phyloP scores from a whole-genome alignment of 2,113 vertebrate species.

The Eonycteris spelaea region DNA sequence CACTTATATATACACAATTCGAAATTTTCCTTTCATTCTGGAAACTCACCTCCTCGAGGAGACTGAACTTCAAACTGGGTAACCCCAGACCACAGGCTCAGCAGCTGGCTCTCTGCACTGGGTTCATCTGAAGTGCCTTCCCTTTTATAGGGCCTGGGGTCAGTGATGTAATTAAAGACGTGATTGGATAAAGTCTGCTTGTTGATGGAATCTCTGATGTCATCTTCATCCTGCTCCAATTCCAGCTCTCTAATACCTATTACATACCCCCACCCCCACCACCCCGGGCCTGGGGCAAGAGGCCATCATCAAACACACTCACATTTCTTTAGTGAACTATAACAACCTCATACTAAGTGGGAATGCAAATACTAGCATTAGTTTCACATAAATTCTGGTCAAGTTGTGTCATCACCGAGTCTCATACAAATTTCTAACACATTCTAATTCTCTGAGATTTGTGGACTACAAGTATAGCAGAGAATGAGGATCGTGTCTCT shows the following conservation, averaged over 20 bases:
- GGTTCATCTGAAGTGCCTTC: rapidly evolving
- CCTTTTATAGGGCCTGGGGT: neutral
- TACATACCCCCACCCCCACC: too few species aligned
- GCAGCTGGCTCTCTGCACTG: rapidly evolving
- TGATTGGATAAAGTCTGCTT: neutral
- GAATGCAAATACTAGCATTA: too few species aligned
- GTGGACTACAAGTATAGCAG: neutral
- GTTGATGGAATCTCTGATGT: neutral
- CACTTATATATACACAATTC: rapidly evolving
- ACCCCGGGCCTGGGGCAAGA: neutral
- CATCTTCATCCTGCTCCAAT: neutral
- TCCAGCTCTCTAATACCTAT: neutral
- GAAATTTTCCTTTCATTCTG: neutral
- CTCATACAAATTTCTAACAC: neutral
- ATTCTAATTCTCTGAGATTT: neutral
- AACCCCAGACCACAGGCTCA: neutral
- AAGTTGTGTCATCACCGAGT: neutral
- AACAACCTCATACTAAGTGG: neutral
- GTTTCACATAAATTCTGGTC: neutral
- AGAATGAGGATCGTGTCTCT: neutral
- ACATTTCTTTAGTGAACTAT: neutral
- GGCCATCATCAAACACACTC: neutral
- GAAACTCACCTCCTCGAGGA: neutral
- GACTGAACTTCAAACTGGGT: neutral
- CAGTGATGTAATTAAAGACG: neutral